A percentile compares a stretch with the other conserved stretches of the same genome.
These are phyloP conservation scores for Luffia ferchaultella DNA, from an alignment of 2,888 invertebrate species.

Conservation along the genomic window DNA sequence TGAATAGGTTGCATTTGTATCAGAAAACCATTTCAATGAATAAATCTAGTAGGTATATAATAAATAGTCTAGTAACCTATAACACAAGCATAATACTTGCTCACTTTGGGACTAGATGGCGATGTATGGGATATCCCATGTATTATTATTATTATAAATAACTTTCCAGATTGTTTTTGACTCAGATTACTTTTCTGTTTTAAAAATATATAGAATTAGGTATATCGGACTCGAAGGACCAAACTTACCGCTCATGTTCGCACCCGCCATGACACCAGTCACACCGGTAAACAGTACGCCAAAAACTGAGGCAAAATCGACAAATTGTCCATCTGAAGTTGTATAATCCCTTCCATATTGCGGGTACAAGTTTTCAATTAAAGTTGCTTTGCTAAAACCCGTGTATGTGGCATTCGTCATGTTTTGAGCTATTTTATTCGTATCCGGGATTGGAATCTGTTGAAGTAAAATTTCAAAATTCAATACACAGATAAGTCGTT, in stretches of 20 bases:
- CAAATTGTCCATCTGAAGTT: constrained; percentile 66
- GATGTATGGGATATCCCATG: too few relatives aligned
- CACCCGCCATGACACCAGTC: constrained; percentile 99
- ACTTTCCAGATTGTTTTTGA: too few relatives aligned
- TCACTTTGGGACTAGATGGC: too few relatives aligned
- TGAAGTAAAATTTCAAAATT: constrained; percentile 15
- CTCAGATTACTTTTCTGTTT: too few relatives aligned
- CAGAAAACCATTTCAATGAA: too few relatives aligned
- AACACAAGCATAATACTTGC: too few relatives aligned
- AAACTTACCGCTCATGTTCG: constrained; percentile 92
- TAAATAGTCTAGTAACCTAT: too few relatives aligned
- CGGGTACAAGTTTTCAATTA: constrained; percentile 79
- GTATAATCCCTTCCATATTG: constrained; percentile 83
- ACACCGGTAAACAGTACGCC: constrained; percentile 98
- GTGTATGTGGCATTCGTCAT: constrained; percentile 73
- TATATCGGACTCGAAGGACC: background rate
- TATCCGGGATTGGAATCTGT: constrained; percentile 79
- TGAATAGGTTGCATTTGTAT: too few relatives aligned
- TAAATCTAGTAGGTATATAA: too few relatives aligned
- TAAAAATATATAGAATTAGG: too few relatives aligned
- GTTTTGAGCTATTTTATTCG: constrained; percentile 69
- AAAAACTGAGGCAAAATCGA: constrained; percentile 94
- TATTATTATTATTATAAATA: too few relatives aligned
- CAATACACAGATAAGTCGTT: too few relatives aligned
- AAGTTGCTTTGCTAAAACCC: constrained; percentile 76